Base-by-base conservation (phyloP, 1,140 invertebrate genomes). In the Bombyx mandarina region DNA sequence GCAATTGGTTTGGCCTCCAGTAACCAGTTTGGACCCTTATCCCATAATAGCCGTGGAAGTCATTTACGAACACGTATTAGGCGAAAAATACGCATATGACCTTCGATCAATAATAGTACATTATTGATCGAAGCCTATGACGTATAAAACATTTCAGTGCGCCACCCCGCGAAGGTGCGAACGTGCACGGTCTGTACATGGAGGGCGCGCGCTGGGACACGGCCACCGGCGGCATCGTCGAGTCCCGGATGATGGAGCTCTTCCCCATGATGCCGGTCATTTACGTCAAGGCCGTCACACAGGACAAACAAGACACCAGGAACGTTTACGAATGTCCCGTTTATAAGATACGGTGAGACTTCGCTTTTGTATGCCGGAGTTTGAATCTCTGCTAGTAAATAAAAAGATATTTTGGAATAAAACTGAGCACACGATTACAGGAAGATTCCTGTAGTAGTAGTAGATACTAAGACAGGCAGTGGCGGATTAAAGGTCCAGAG, bases 201-300 rank as follows among this genome's bases (percentile, higher is more conserved):
- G 97, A 98, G 88, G 97, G 97, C 18, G 96, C 96, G 5, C 91
- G 96, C 58, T 98, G 97, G 97, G 96, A 98, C 76, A 91, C 88
- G 1, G 88, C 90, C 61, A 86, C 90, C 8, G 94, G 94, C 48
- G 91, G 91, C 61, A 94, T 99, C 47, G 90, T 90, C 4, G 96
- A 98, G 67, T 94, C 97, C 0, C 90, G 91, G 62, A 89, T 96
- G 50, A 98, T 98, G 88, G 97, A 98, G 77, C 89, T 98, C 22
- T 96, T 96, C 72, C 94, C 95, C 4, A 77, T 93, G 48, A 94
- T 99, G 93, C 97, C 97, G 1, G 95, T 98, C n/a, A 93, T 98
- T 65, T 97, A 92, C 74, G 93, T 98, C 50, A 97, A 93, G 79
- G 94, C 94, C 3, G 92, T 94, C 43, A 93, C 93, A 2, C 94